A percentile compares a stretch with the other conserved stretches of the same genome.
Conservation (phyloP, 2,888 invertebrate species). For the Lochmaea capreae region DNA sequence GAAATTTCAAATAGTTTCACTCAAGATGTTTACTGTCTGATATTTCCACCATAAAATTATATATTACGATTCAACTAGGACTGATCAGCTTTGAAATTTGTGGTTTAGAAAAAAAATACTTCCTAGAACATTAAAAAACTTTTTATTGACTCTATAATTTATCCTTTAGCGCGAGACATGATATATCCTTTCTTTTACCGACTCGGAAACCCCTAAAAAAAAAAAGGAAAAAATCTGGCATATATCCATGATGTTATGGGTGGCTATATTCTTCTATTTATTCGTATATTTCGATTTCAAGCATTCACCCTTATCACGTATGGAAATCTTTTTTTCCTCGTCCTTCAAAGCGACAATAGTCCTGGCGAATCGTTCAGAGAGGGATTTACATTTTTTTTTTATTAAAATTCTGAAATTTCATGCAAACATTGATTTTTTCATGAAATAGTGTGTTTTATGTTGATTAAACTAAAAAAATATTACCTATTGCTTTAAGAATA, state of each 20-base stretch:
- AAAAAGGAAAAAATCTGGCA: constrained; percentile 7
- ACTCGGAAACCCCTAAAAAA: not conserved
- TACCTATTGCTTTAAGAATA: no score
- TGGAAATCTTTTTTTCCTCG: constrained; percentile 52
- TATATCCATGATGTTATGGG: constrained; percentile 3
- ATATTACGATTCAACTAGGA: no score
- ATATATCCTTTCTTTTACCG: constrained; percentile 1
- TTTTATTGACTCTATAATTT: no score
- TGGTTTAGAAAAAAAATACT: not conserved
- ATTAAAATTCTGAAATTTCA: not conserved
- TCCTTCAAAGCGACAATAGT: constrained; percentile 52
- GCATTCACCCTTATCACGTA: constrained; percentile 57
- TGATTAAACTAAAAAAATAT: no score
- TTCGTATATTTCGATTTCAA: constrained; percentile 44
- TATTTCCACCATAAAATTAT: constrained; percentile 2
- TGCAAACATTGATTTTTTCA: no score
- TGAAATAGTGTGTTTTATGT: no score
- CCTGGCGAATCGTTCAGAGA: constrained; percentile 35
- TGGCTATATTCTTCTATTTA: not conserved
- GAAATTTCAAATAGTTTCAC: constrained; percentile 28
- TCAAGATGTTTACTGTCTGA: constrained; percentile 12
- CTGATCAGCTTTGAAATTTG: not conserved
- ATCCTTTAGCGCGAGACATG: not conserved
- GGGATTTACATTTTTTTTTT: constrained; percentile 1
- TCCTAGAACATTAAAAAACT: not conserved